Evolutionary conservation across 2,888 invertebrate genomes (phyloP).

Genomic region (Tryphoninae sp.): DNA sequence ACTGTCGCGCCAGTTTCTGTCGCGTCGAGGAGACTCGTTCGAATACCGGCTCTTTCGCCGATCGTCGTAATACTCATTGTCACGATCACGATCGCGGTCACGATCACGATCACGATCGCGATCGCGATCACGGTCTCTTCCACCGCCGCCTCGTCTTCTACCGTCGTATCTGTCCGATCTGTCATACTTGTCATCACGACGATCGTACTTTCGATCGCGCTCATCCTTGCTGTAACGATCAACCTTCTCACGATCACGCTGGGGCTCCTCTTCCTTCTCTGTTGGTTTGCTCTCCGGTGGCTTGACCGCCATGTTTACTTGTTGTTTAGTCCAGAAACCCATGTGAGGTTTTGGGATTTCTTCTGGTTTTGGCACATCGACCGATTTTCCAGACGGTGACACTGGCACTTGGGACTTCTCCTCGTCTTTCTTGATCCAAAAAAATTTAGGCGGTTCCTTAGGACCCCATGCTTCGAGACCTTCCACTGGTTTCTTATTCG

Average conservation of each 20-base stretch:
- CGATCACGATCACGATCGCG: conserved; percentile 62
- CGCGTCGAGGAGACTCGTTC: conserved; percentile 78
- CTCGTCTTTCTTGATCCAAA: conserved; percentile 77
- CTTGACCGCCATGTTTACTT: conserved; percentile 78
- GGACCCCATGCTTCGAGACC: conserved; percentile 77
- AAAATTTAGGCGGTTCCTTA: conserved; percentile 74
- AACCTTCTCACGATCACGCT: conserved; percentile 73
- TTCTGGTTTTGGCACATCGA: conserved; percentile 75
- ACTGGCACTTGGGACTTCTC: conserved; percentile 66
- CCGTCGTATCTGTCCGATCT: conserved; percentile 76
- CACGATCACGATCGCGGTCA: conserved; percentile 70
- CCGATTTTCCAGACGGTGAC: conserved; percentile 66
- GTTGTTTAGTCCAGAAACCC: conserved; percentile 81
- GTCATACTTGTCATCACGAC: conserved; percentile 76
- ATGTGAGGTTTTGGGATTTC: conserved; percentile 80
- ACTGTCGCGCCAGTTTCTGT: conserved; percentile 77
- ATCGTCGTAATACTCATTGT: conserved; percentile 78
- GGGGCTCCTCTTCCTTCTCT: conserved; percentile 79
- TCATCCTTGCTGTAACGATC: conserved; percentile 74
- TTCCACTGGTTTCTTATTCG: conserved; percentile 58
- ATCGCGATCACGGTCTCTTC: conserved; percentile 67
- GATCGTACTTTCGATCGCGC: conserved; percentile 72
- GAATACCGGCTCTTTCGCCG: conserved; percentile 74
- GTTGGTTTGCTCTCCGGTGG: conserved; percentile 75
- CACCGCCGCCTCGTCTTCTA: conserved; percentile 70